phyloP scores from a whole-genome alignment of 2,113 vertebrate species.

The Micronisus gabar region DNA sequence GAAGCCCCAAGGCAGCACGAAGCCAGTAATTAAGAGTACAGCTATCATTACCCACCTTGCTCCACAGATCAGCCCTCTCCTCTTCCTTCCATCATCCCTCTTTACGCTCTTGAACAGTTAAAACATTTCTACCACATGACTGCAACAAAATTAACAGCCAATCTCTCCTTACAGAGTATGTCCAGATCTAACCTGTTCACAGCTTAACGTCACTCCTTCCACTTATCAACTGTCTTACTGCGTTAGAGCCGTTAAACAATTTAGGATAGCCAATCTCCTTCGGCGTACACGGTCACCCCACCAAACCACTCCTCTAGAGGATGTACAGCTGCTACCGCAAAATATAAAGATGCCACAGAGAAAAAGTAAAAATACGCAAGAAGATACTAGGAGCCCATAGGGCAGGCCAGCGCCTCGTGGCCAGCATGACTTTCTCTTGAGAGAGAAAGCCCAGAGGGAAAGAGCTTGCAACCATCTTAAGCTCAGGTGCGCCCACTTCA shows the following conservation, averaged over 20 bases:
- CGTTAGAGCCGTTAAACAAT: fast-evolving
- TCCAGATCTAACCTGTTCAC: not conserved
- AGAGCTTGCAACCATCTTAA: not conserved
- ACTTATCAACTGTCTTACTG: fast-evolving
- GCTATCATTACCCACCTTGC: not conserved
- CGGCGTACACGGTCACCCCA: fast-evolving
- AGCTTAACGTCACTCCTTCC: not conserved
- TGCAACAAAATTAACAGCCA: not conserved
- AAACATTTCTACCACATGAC: not conserved
- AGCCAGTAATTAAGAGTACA: not conserved
- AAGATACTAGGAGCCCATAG: fast-evolving
- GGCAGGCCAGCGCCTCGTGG: too few relatives aligned
- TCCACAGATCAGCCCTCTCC: not conserved
- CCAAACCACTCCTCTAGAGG: fast-evolving
- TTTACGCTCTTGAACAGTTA: not conserved
- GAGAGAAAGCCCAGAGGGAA: not conserved
- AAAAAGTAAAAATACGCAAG: too few relatives aligned
- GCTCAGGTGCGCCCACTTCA: too few relatives aligned
- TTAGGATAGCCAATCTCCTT: not conserved
- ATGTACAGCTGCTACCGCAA: not conserved
- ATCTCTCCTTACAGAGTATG: not conserved
- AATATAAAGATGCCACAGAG: not conserved
- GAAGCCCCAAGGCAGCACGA: not conserved
- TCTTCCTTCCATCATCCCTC: not conserved
- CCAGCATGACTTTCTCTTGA: not conserved